Base-by-base conservation (phyloP, 2,888 invertebrate species). In the Ectobius pallidus region DNA sequence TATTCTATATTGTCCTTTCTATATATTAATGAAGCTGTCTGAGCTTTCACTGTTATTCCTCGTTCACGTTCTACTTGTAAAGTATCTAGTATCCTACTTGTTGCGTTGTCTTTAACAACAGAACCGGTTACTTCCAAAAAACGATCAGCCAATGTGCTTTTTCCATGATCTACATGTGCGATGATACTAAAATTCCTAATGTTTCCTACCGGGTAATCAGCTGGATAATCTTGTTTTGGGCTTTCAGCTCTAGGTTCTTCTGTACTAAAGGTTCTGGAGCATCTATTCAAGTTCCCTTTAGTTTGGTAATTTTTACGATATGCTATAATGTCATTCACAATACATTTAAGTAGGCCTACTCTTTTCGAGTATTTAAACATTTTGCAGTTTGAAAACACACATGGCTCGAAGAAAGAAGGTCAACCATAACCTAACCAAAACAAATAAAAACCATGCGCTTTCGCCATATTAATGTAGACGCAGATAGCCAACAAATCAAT, bases 131-230 rank as follows among this genome's bases (percentile, higher is more conserved):
- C 84, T 87, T 99, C 98, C 16, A 99, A 83, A n/a, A 99, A 83
- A 71, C 99, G 87, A 82, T 99, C 99, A 0, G 99, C 97, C 73
- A 99, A 84, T 0, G 99, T 99, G 82, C 96, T 96, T 85, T 99
- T 99, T 0, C 99, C 99, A 86, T 99, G 99, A 83, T 99, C 99
- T 1, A 99, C 94, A 84, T 99, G 99, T n/a, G 99, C 99, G 75
- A 99, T 96, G 79, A 99, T 98, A 83, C 97, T 94, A 81, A 98
- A 97, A 82, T 98, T 98, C 72, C 97, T 86, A 55, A 97, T 95
- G 69, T 79, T 78, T 67, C 84, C 83, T 30, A 81, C 78, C 14
- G 84, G 82, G n/a, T n/a, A n/a, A n/a, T n/a, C n/a, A 77, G 82
- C n/a, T 3, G 18, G 9, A n/a, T 49, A 4, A 0, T 1, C 49